Conservation (phyloP, 2,113 vertebrate genomes). For the Ceratotherium simum region DNA sequence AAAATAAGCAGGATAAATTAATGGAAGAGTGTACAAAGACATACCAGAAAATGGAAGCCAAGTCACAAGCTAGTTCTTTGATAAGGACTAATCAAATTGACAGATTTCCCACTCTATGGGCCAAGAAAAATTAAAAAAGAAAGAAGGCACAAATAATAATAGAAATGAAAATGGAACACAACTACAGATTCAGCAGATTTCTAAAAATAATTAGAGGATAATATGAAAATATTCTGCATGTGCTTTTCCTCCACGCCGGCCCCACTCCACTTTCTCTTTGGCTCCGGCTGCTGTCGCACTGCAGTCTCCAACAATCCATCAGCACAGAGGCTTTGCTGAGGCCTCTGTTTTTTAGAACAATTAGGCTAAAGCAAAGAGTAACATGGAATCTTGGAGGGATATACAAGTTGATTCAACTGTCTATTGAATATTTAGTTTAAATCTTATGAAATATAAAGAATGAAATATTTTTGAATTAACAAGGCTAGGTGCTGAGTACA, state of each 20-base stretch:
- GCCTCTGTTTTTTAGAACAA: not conserved
- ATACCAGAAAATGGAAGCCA: not conserved
- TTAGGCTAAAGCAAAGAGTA: not conserved
- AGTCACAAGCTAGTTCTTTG: not conserved
- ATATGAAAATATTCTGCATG: not conserved
- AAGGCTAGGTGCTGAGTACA: not conserved
- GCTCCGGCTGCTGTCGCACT: not conserved
- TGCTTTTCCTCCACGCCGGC: not conserved
- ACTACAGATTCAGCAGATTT: not conserved
- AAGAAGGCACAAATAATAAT: not conserved
- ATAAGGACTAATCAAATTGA: not conserved
- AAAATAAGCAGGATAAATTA: not conserved
- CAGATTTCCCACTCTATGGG: not conserved
- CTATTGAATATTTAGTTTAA: constrained; percentile 8
- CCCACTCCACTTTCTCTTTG: not conserved
- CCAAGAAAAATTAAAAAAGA: not conserved
- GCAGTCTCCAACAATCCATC: no score
- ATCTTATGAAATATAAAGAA: not conserved
- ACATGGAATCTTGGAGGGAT: not conserved
- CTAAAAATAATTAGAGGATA: not conserved
- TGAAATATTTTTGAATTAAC: not conserved
- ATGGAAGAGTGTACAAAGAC: not conserved
- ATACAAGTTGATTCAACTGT: not conserved
- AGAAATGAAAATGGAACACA: not conserved
- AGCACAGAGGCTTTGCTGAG: not conserved